Conservation (phyloP, 1,140 invertebrate species). For the Microvelia longipes region DNA sequence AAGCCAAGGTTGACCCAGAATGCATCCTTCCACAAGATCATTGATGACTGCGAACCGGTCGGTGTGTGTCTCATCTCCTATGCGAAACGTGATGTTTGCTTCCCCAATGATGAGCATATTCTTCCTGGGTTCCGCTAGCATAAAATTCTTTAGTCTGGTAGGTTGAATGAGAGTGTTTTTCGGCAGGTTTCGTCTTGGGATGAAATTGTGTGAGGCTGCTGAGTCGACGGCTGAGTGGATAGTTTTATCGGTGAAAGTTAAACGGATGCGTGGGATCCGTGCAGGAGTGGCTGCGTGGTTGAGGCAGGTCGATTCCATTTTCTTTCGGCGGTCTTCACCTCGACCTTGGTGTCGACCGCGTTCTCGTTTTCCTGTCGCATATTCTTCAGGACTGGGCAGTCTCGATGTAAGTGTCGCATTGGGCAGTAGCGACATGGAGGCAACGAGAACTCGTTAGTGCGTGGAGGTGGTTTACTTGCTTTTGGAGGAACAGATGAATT, state of each 20-base stretch:
- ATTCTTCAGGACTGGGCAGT: background rate
- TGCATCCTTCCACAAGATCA: background rate
- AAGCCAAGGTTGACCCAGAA: background rate
- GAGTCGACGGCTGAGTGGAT: background rate
- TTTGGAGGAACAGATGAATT: background rate
- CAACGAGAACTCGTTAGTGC: background rate
- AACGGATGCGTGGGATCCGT: background rate
- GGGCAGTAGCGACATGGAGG: background rate
- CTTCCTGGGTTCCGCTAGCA: background rate
- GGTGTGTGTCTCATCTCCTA: background rate
- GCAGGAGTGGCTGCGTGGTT: background rate
- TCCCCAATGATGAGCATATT: background rate
- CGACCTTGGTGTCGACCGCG: background rate
- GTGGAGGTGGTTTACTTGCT: background rate
- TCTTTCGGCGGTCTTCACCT: background rate
- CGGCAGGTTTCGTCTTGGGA: background rate
- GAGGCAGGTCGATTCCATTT: background rate
- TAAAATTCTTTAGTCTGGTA: background rate
- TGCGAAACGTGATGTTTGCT: background rate
- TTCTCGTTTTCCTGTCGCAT: background rate
- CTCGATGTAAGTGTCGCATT: background rate
- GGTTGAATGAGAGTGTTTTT: background rate
- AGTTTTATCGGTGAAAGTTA: background rate
- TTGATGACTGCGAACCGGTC: background rate
- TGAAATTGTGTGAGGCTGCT: background rate